Base-by-base conservation (phyloP, 2,113 vertebrate genomes). In the Dipodomys stephensi region DNA sequence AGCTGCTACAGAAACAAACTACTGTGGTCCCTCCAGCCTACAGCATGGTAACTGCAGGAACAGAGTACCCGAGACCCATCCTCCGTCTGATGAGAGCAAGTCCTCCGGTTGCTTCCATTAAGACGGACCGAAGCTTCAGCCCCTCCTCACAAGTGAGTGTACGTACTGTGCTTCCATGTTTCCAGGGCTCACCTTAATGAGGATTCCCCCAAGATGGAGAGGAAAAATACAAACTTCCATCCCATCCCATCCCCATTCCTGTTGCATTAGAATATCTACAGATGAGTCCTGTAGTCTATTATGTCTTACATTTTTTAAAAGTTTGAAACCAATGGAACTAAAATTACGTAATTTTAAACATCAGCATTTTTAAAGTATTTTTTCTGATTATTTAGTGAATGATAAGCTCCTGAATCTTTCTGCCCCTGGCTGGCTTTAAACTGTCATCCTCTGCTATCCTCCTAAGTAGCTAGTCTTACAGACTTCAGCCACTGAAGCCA, bases 11-110 rank as follows among this genome's bases (percentile, higher is more conserved):
- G 97, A 99, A 98, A 96, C 99, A 99, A 97, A 98, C 98, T 4
- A 95, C 98, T 0, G 97, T 98, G 74, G 99, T 99, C n/a, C 99
- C 99, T 12, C 99, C 99, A 18, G 99, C 99, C 85, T 99, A 99
- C 71, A 99, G 99, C 94, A 98, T 98, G 96, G 99, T 99, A 89
- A 99, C 99, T 7, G 98, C 98, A 87, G 98, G 98, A 57, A 97
- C 98, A 0, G 99, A 99, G 81, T 99, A 99, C 72, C 99, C 98
- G 93, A 98, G 98, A 90, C 98, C 98, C 62, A 90, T 98, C 89
- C 96, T 97, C 78, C 98, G 78, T 80, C 95, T 97, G 57, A 87
- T 96, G 88, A 96, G 97, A 94, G 96, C 97, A 71, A 96, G 98
- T 94, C 99, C 99, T 89, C 98, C 98, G 1, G 95, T 95, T 90